phyloP scores from a whole-genome alignment of 2,888 invertebrate genomes.

The Ryuthela nishihirai region DNA sequence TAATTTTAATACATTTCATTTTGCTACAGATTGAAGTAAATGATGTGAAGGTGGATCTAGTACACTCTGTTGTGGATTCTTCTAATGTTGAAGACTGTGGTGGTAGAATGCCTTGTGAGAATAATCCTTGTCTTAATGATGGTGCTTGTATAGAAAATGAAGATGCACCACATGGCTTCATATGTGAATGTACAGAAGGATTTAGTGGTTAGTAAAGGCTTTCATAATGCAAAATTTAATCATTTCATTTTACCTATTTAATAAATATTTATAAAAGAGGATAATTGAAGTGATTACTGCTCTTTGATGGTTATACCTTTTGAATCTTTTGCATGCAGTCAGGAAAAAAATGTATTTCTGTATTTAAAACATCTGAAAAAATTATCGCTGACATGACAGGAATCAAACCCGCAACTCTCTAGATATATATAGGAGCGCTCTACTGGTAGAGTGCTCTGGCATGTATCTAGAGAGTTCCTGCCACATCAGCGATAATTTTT shows the following conservation, averaged over 20 bases:
- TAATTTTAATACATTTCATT: slow-evolving; percentile 10
- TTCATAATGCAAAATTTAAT: background rate
- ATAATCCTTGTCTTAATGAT: slow-evolving; percentile 64
- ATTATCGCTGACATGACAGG: too few species aligned
- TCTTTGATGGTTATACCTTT: too few species aligned
- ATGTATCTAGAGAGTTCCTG: too few species aligned
- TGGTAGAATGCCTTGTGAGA: slow-evolving; percentile 51
- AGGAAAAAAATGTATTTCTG: too few species aligned
- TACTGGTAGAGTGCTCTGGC: too few species aligned
- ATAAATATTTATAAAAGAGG: background rate
- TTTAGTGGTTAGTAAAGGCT: slow-evolving; percentile 45
- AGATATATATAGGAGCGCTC: too few species aligned
- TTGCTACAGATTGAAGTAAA: slow-evolving; percentile 63
- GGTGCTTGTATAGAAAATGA: slow-evolving; percentile 61
- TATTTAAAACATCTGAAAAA: too few species aligned
- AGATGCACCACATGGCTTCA: slow-evolving; percentile 56
- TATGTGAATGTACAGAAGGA: slow-evolving; percentile 55
- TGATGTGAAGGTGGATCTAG: slow-evolving; percentile 63
- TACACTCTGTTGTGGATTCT: slow-evolving; percentile 69
- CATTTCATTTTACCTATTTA: background rate
- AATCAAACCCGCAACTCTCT: too few species aligned
- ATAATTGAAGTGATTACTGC: too few species aligned
- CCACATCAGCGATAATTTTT: too few species aligned
- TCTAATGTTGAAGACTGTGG: slow-evolving; percentile 76
- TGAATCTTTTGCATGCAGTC: too few species aligned